A percentile compares a stretch with the other conserved stretches of the same genome.
phyloP scores from a whole-genome alignment of 2,113 vertebrate genomes.

The Pachyramphus minor region DNA sequence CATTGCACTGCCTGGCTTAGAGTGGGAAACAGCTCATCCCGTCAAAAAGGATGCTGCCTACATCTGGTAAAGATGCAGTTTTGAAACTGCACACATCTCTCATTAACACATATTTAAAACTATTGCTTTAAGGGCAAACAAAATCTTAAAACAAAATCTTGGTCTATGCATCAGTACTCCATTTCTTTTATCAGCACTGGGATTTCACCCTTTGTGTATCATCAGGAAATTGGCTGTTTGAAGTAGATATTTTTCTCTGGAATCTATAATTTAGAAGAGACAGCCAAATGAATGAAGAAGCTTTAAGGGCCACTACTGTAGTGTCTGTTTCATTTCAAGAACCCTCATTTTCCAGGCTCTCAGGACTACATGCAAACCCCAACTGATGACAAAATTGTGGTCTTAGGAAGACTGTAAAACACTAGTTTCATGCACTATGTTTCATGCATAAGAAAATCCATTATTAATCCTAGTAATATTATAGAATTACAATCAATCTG shows the following conservation, averaged over 20 bases:
- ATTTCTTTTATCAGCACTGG: not conserved
- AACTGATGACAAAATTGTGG: not conserved
- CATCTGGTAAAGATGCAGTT: not conserved
- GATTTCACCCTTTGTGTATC: not conserved
- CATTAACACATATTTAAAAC: not conserved
- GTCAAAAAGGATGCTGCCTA: rapidly evolving
- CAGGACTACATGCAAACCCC: not conserved
- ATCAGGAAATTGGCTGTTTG: not conserved
- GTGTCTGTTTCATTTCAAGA: not conserved
- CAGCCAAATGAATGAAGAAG: not conserved
- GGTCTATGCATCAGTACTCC: not conserved
- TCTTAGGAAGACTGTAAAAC: not conserved
- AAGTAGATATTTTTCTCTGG: not conserved
- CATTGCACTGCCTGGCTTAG: not conserved
- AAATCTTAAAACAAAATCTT: too few species aligned
- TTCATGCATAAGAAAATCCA: not conserved
- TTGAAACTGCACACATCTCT: not conserved
- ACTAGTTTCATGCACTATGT: too few species aligned
- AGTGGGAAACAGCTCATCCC: not conserved
- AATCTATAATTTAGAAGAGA: not conserved
- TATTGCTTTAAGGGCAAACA: not conserved
- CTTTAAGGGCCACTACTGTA: not conserved
- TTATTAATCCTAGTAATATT: not conserved
- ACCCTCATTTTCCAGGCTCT: not conserved
- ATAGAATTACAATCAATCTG: not conserved